These are phyloP conservation scores for Paedocypris sp. DNA, from an alignment of 2,113 vertebrate genomes.

Conservation along the genomic window DNA sequence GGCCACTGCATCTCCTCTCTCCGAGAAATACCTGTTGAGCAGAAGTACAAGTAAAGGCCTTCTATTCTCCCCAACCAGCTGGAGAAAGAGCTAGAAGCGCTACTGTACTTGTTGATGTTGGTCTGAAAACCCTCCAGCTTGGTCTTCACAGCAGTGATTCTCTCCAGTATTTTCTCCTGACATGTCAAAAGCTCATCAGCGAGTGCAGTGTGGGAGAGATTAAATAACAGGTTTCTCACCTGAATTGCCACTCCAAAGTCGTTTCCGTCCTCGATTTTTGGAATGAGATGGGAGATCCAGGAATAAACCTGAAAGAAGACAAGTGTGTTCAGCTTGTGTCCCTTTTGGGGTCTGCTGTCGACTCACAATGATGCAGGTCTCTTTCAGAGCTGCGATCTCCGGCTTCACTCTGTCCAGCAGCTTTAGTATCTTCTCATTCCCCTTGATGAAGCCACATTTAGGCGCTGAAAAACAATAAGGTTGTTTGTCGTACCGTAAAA, in stretches of 20 bases:
- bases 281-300: constrained; percentile 80
- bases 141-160: constrained; percentile 73
- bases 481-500: too few relatives aligned
- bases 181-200: neutral
- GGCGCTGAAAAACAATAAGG: constrained; percentile 60
- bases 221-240: constrained; percentile 45
- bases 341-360: neutral
- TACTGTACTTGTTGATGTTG: constrained; percentile 64
- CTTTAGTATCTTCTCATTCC: constrained; percentile 63
- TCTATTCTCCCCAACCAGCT: too few relatives aligned
- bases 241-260: constrained; percentile 85
- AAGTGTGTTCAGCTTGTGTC: neutral
- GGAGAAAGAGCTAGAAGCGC: neutral
- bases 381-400: constrained; percentile 69
- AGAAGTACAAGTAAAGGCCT: too few relatives aligned
- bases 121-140: constrained; percentile 76
- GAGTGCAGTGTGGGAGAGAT: too few relatives aligned
- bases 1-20: constrained; percentile 78
- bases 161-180: constrained; percentile 80
- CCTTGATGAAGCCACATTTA: constrained; percentile 75
- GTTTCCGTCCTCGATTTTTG: constrained; percentile 85
- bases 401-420: constrained; percentile 69
- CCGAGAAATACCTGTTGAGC: constrained; percentile 70
- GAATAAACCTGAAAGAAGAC: constrained; percentile 58
- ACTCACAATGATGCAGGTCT: constrained; percentile 69